Percentiles rank a stretch among this genome's conserved stretches.
These are phyloP conservation scores for Xyliphius kryptos DNA, from an alignment of 2,113 vertebrate species.

Conservation along the genomic window DNA sequence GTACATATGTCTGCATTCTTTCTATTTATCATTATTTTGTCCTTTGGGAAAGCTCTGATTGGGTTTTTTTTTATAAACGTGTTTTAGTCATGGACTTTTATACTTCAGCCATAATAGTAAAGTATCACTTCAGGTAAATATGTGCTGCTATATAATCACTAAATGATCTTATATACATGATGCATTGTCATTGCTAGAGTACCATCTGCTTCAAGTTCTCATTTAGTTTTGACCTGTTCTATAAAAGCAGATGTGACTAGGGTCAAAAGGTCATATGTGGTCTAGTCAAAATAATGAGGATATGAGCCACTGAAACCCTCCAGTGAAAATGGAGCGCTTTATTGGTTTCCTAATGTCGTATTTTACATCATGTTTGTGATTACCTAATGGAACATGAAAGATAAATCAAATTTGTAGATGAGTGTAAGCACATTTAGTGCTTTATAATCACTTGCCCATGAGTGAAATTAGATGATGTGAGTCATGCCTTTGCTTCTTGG, in stretches of 20 bases:
- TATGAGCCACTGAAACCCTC: background rate
- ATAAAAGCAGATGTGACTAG: slow-evolving; percentile 29
- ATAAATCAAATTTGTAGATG: background rate
- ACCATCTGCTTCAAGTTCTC: slow-evolving; percentile 21
- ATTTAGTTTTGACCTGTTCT: slow-evolving; percentile 27
- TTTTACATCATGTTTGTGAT: slow-evolving; percentile 1
- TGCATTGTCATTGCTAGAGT: slow-evolving; percentile 14
- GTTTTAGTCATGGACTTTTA: no score
- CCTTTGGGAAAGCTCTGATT: no score
- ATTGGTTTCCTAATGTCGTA: slow-evolving; percentile 12
- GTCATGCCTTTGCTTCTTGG: no score
- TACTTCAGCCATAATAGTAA: no score
- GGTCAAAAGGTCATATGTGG: slow-evolving; percentile 35
- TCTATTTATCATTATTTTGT: no score
- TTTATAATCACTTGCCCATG: background rate
- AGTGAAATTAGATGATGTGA: background rate
- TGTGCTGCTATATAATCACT: no score
- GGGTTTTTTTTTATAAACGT: no score
- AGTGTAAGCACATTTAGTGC: background rate
- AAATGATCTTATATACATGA: slow-evolving; percentile 9
- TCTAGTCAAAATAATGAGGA: slow-evolving; percentile 16
- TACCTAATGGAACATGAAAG: background rate
- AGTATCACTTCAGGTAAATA: no score
- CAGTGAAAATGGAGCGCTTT: slow-evolving; percentile 1
- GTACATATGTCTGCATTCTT: no score